These are phyloP conservation scores for Homarus gammarus DNA, from an alignment of 2,888 invertebrate species.

Conservation along the genomic window DNA sequence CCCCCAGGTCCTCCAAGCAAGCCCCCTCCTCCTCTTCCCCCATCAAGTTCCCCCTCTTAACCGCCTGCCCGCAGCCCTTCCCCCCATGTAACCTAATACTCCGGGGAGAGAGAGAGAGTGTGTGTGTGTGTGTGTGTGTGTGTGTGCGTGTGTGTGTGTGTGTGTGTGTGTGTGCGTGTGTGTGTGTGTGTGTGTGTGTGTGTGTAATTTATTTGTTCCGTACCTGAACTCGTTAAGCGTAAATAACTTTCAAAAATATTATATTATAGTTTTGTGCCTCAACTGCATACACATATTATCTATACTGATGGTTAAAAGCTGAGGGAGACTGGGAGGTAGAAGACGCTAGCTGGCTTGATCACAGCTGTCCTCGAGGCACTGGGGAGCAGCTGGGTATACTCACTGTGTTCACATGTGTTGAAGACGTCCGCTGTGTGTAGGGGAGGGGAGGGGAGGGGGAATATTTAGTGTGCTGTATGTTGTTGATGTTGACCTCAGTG, in stretches of 20 bases:
- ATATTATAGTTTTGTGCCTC: too few relatives aligned
- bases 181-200: conserved; percentile 25
- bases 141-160: conserved; percentile 19
- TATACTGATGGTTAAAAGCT: too few relatives aligned
- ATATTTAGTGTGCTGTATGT: too few relatives aligned
- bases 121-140: background rate
- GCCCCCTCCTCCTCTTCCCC: background rate
- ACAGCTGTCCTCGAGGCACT: too few relatives aligned
- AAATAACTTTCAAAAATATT: too few relatives aligned
- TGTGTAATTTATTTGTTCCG: background rate
- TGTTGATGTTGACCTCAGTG: too few relatives aligned
- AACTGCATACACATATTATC: too few relatives aligned
- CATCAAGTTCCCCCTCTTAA: background rate
- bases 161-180: conserved; percentile 34
- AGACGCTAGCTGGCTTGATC: too few relatives aligned
- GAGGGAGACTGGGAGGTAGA: too few relatives aligned
- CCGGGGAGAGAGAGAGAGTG: background rate
- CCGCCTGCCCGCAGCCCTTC: conserved; percentile 4
- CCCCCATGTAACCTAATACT: conserved; percentile 23
- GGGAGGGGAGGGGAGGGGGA: too few relatives aligned
- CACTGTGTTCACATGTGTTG: background rate
- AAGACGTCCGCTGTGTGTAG: background rate
- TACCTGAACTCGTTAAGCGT: too few relatives aligned
- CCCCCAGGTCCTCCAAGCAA: background rate
- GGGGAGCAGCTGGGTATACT: background rate